Evolutionary conservation across 2,888 invertebrate species (phyloP).

Genomic region (Nomada fabriciana): DNA sequence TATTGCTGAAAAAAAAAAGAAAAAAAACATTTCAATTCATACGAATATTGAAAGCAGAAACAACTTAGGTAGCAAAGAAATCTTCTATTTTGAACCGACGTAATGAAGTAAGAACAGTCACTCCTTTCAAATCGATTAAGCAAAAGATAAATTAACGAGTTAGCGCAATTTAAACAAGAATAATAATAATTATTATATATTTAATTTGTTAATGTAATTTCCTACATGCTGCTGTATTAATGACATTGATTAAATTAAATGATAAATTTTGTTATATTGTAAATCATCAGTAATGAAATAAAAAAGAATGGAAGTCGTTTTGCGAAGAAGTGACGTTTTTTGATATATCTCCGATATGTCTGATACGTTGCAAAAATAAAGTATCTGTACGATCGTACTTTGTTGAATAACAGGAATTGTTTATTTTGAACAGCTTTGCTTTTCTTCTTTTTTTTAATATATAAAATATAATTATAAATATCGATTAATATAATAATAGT

Average conservation of each 20-base stretch:
- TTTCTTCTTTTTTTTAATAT: background rate
- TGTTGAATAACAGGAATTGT: constrained; percentile 3
- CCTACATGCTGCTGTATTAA: constrained; percentile 69
- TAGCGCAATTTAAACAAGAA: constrained; percentile 72
- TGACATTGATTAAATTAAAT: constrained; percentile 71
- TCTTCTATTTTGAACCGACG: constrained; percentile 73
- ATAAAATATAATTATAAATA: constrained; percentile 35
- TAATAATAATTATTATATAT: constrained; percentile 65
- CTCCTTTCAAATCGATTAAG: constrained; percentile 68
- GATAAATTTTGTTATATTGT: constrained; percentile 76
- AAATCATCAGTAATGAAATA: constrained; percentile 75
- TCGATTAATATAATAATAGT: constrained; percentile 5
- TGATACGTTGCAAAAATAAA: constrained; percentile 42
- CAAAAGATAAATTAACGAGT: constrained; percentile 70
- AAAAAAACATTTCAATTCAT: constrained; percentile 48
- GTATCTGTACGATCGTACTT: constrained; percentile 1
- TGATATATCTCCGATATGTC: constrained; percentile 30
- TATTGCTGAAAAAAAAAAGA: constrained; percentile 43
- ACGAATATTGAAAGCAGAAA: constrained; percentile 64
- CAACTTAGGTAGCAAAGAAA: constrained; percentile 71
- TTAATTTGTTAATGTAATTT: constrained; percentile 74
- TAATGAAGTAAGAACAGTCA: constrained; percentile 65
- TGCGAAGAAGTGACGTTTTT: constrained; percentile 66
- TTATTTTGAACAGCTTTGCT: constrained; percentile 21
- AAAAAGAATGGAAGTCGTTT: constrained; percentile 76